These are phyloP conservation scores for Luffia ferchaultella DNA, from an alignment of 2,888 invertebrate species.

Conservation along the genomic window DNA sequence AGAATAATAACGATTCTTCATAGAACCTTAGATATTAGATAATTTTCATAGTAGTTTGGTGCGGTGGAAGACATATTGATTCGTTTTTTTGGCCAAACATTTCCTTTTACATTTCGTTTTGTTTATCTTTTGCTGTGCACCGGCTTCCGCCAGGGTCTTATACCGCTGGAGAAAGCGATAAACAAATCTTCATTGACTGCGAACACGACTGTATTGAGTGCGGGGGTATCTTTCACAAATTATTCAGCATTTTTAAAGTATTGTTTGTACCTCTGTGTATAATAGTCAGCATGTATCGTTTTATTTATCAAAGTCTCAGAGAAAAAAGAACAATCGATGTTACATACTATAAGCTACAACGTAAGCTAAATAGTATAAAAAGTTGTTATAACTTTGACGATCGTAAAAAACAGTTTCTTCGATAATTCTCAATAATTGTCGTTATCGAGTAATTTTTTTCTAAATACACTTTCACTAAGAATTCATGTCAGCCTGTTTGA, in stretches of 20 bases:
- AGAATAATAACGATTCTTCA: background rate
- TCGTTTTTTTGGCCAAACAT: slow-evolving; percentile 1
- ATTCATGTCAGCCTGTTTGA: background rate
- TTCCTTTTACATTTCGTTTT: slow-evolving; percentile 23
- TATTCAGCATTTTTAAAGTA: too few relatives aligned
- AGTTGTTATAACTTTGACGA: too few relatives aligned
- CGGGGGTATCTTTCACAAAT: too few relatives aligned
- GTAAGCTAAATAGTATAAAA: too few relatives aligned
- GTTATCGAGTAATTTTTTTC: too few relatives aligned
- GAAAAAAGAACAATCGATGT: too few relatives aligned
- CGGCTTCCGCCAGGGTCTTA: slow-evolving; percentile 55
- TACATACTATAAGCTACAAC: too few relatives aligned
- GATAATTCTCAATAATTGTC: too few relatives aligned
- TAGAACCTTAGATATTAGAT: background rate
- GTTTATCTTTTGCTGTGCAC: slow-evolving; percentile 48
- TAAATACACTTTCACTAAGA: too few relatives aligned
- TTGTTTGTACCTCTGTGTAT: slow-evolving; percentile 44
- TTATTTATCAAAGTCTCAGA: too few relatives aligned
- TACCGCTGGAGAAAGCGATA: slow-evolving; percentile 61
- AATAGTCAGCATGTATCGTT: slow-evolving; percentile 51
- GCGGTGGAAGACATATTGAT: background rate
- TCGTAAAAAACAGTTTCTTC: too few relatives aligned
- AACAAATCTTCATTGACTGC: slow-evolving; percentile 48
- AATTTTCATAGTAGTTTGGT: slow-evolving; percentile 35
- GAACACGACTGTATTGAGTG: slow-evolving; percentile 30